Percentiles rank a stretch among this genome's conserved stretches.
These are phyloP conservation scores for Lacanobia wlatinum DNA, from an alignment of 2,888 invertebrate species.

Conservation along the genomic window DNA sequence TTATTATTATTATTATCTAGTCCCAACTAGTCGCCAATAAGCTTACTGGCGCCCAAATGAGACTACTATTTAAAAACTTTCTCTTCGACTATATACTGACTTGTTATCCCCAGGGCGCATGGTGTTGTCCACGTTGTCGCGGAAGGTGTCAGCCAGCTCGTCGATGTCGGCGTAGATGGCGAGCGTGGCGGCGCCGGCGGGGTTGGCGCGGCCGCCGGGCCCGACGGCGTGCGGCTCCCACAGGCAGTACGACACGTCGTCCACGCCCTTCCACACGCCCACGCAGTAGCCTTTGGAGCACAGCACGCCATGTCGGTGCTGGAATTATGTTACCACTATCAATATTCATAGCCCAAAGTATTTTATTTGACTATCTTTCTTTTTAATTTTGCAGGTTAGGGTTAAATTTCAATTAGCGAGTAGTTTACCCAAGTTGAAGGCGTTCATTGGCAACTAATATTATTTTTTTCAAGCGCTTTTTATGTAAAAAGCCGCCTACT, in stretches of 20 bases:
- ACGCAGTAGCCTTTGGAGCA: slow-evolving; percentile 86
- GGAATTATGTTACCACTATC: background rate
- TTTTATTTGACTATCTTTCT: no score
- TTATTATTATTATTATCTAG: no score
- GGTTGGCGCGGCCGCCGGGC: slow-evolving; percentile 75
- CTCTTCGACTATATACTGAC: slow-evolving; percentile 67
- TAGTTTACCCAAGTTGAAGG: no score
- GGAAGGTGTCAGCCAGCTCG: slow-evolving; percentile 77
- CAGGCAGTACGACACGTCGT: slow-evolving; percentile 74
- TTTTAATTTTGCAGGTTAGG: no score
- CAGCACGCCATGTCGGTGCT: slow-evolving; percentile 82
- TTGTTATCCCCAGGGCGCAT: slow-evolving; percentile 78
- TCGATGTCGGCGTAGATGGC: slow-evolving; percentile 75
- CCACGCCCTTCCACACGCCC: slow-evolving; percentile 77
- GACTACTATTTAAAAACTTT: background rate
- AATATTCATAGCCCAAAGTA: no score
- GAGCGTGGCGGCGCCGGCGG: slow-evolving; percentile 78
- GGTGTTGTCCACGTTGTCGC: slow-evolving; percentile 74
- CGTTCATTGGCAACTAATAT: no score
- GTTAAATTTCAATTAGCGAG: no score
- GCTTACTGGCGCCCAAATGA: no score
- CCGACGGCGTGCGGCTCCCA: slow-evolving; percentile 85
- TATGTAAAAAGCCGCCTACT: no score
- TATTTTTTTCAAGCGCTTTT: no score
- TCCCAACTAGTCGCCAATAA: no score